Evolutionary conservation across 2,888 invertebrate species (phyloP).

Genomic region (Diarsia dahlii): DNA sequence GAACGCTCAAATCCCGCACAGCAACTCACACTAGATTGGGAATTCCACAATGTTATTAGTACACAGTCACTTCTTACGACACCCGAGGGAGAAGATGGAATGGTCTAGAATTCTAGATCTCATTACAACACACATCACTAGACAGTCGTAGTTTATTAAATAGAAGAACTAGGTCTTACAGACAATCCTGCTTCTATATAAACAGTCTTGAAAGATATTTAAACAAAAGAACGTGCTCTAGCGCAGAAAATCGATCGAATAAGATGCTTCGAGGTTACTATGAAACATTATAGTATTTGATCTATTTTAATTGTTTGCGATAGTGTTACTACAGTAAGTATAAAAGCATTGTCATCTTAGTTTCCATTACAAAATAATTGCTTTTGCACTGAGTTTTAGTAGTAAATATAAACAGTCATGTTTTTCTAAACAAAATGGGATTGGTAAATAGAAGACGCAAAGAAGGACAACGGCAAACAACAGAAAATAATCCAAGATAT

Average conservation of each 20-base stretch:
- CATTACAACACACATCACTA: slow-evolving; percentile 27
- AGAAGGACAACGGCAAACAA: slow-evolving; percentile 3
- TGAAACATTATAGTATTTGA: neutral
- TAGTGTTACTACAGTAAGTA: neutral
- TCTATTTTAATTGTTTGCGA: neutral
- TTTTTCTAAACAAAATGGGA: neutral
- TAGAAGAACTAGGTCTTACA: neutral
- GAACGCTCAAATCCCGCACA: too few species aligned
- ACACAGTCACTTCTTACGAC: slow-evolving; percentile 48
- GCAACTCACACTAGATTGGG: slow-evolving; percentile 33
- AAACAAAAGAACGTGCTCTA: neutral
- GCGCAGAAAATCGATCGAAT: neutral
- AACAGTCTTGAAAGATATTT: neutral
- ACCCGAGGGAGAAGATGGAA: slow-evolving; percentile 39
- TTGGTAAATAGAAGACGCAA: neutral
- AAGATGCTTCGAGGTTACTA: neutral
- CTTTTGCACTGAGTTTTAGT: neutral
- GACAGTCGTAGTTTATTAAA: slow-evolving; percentile 13
- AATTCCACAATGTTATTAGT: slow-evolving; percentile 44
- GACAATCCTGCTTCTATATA: neutral
- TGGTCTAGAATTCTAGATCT: slow-evolving; percentile 39
- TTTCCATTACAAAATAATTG: neutral
- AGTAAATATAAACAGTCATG: neutral
- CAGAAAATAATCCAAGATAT: slow-evolving; percentile 28
- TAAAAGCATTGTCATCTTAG: neutral